These are phyloP conservation scores for Macrobrachium nipponense DNA, from an alignment of 1,140 invertebrate species.

Conservation along the genomic window DNA sequence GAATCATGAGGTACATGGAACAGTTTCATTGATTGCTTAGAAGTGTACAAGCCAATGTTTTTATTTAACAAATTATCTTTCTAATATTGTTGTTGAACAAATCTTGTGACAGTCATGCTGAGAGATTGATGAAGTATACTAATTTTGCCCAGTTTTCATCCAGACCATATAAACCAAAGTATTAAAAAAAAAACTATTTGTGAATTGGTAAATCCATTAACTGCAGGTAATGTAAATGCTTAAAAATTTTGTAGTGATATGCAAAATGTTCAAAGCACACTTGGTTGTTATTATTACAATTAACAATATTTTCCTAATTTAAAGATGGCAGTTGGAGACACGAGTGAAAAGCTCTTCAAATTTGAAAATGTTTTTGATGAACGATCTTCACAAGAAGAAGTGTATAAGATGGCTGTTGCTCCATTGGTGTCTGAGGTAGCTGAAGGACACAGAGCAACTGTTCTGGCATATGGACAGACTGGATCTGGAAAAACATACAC, in stretches of 20 bases:
- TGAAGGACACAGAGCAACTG: conserved; percentile 71
- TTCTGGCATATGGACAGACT: conserved; percentile 72
- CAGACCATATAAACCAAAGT: too few species aligned
- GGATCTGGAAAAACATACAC: conserved; percentile 72
- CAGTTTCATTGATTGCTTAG: too few species aligned
- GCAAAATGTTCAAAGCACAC: not conserved
- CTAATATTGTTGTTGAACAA: too few species aligned
- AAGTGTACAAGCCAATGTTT: too few species aligned
- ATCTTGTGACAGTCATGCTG: too few species aligned
- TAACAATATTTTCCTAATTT: not conserved
- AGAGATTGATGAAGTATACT: too few species aligned
- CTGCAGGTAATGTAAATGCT: not conserved
- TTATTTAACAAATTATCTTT: too few species aligned
- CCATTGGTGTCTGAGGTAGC: conserved; percentile 45
- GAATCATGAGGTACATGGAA: too few species aligned
- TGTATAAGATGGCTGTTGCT: conserved; percentile 50
- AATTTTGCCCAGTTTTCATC: too few species aligned
- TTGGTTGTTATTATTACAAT: not conserved
- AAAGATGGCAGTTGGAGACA: conserved; percentile 28
- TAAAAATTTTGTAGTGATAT: not conserved
- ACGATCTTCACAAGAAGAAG: conserved; percentile 29
- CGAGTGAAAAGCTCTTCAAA: conserved; percentile 19
- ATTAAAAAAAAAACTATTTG: too few species aligned
- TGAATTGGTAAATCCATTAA: too few species aligned
- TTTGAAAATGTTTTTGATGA: conserved; percentile 49